phyloP scores from a whole-genome alignment of 2,888 invertebrate species.

The Acleris cristana region DNA sequence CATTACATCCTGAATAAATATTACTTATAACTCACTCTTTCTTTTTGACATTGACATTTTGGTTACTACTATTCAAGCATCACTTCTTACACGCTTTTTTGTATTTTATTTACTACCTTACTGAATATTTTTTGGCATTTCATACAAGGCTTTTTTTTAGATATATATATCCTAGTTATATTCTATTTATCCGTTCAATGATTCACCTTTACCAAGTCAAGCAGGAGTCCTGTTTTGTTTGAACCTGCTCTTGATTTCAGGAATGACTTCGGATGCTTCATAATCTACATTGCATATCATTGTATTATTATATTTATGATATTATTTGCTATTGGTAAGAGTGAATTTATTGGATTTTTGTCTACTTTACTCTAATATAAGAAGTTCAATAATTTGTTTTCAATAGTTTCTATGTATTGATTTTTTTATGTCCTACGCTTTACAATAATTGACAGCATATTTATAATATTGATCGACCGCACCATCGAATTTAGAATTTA shows the following conservation, averaged over 20 bases:
- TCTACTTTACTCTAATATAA: neutral
- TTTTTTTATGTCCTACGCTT: slow-evolving; percentile 8
- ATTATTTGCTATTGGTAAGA: slow-evolving; percentile 3
- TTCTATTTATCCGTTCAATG: slow-evolving; percentile 2
- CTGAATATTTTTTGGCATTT: neutral
- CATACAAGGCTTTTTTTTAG: neutral
- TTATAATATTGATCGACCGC: slow-evolving; percentile 4
- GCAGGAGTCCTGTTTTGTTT: neutral
- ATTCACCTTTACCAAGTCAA: neutral
- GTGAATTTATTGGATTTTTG: slow-evolving; percentile 3
- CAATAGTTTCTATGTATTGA: neutral
- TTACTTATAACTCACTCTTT: too few relatives aligned
- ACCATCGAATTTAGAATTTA: neutral
- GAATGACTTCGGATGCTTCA: neutral
- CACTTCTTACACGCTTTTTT: too few relatives aligned
- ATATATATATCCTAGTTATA: neutral
- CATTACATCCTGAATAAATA: too few relatives aligned
- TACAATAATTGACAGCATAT: slow-evolving; percentile 4
- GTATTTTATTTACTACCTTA: too few relatives aligned
- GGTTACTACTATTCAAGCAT: too few relatives aligned
- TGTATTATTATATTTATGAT: neutral
- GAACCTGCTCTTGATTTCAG: neutral
- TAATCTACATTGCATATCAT: too few relatives aligned
- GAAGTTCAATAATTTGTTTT: neutral
- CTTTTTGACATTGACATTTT: too few relatives aligned